Base-by-base conservation (phyloP, 2,113 vertebrate genomes). In the Butorides virescens region DNA sequence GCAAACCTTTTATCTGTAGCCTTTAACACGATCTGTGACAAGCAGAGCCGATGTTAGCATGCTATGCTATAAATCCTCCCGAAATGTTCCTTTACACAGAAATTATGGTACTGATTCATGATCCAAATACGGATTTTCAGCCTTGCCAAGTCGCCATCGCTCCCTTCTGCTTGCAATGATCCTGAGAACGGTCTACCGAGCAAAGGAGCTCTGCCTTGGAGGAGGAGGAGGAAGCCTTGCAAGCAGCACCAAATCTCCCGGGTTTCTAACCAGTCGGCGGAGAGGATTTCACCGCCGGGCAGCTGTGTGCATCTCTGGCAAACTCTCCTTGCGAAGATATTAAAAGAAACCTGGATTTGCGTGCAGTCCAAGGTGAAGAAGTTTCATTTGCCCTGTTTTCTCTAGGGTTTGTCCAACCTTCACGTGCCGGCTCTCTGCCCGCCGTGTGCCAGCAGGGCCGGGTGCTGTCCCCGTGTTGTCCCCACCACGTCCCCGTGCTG, bases 91-190 rank as follows among this genome's bases (percentile, higher is more conserved):
- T 88, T 88, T 52, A 34, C 77, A 13, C 85, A 34, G 30, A 53
- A 74, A 85, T 15, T 15, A 49, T 11, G 56, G 82, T 25, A 42
- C 74, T 93, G 88, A 90, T 85, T 91, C 95, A 82, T 13, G 59
- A 73, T 92, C 89, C 95, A 95, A 93, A 92, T 58, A 71, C 25
- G 74, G 89, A 71, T 84, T 58, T 36, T 3, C 50, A 17, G 76
- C 11, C 77, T 19, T 96, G 91, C 94, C 95, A 95, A 95, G 84
- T 27, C 80, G 30, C 90, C 96, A 63, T 59, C 49, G 23, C 81
- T 95, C 7, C 92, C 94, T 94, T 93, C 88, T 93, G 94, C 92
- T 86, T 42, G 50, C 15, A 61, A 27, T 0, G 46, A 13, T 36
- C 42, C 12, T 36, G 80, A 83, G 72, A 75, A 83, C 52, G 2